These are phyloP conservation scores for Oxyscelio sp. DNA, from an alignment of 2,888 invertebrate species.

Conservation along the genomic window DNA sequence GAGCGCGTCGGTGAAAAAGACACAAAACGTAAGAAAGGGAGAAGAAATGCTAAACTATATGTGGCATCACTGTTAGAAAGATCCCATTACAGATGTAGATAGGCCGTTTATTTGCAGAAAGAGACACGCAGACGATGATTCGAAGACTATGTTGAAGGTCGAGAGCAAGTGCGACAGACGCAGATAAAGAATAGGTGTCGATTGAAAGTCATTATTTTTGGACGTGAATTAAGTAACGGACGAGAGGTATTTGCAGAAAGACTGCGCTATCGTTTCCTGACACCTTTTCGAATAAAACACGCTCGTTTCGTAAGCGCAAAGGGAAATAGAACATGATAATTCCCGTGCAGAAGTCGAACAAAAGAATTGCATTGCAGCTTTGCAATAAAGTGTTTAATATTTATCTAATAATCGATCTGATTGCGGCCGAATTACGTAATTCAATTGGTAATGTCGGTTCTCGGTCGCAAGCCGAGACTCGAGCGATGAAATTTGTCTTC, in stretches of 20 bases:
- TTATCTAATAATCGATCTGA: no score
- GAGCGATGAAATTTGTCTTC: neutral
- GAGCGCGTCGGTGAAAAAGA: constrained; percentile 36
- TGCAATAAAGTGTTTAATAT: no score
- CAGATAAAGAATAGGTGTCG: constrained; percentile 27
- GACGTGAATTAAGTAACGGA: constrained; percentile 10
- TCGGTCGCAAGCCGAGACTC: no score
- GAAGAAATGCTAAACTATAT: constrained; percentile 48
- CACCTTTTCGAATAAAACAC: no score
- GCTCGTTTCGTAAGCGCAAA: no score
- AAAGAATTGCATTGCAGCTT: no score
- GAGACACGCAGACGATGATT: constrained; percentile 54
- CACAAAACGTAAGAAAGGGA: constrained; percentile 22
- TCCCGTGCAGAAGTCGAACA: no score
- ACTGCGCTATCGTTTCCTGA: no score
- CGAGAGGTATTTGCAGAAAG: constrained; percentile 11
- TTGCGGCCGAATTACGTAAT: no score
- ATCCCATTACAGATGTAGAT: constrained; percentile 70
- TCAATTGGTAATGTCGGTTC: no score
- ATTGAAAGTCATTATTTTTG: constrained; percentile 35
- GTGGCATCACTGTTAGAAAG: constrained; percentile 62
- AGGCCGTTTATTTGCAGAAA: constrained; percentile 67
- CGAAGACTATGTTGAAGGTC: constrained; percentile 68
- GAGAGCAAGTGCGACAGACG: constrained; percentile 46
- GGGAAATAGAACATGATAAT: no score